Evolutionary conservation across 2,797 vertebrate genomes (phyloP), one percentile per base, ranked within the genome.

Genomic region (Danio tinwini): DNA sequence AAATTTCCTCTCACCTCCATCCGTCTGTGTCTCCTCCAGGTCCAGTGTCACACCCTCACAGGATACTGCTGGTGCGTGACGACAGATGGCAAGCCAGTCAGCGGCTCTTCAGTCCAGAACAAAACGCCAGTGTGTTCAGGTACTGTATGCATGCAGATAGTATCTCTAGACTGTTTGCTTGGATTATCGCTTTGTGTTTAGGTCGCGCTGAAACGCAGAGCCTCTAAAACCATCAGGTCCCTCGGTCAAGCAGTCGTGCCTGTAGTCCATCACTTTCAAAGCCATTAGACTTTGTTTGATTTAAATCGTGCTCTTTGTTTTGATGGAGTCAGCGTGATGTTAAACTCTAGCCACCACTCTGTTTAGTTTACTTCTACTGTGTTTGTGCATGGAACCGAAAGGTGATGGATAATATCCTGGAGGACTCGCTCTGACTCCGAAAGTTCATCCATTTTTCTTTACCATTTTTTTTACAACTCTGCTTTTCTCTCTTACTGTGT

Each of bases 61-160:
- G 96, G 97, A 81, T 99, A 99, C 93, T 99, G 98, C 92, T 99
- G 98, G 98, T 99, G 98, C 83, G 97, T 97, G 85, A 99, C 96
- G 53, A 91, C 92, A 7, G 97, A 99, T 69, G 98, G 98, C 42
- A 99, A 99, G 82, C 98, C 98, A 75, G 96, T 99, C 90, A 98
- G 97, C 39, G 97, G 98, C 84, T 98, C 98, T 85, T 99, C 98
- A 13, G 97, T 98, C 84, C 97, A 98, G 91, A 98, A 99, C 94
- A 96, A 96, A 94, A 99, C 96, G 88, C 98, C 98, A 86, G 93
- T 97, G 91, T 99, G 98, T 95, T 98, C 98, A 99, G 98, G 98
- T 99, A 98, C 92, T 90, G 88, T 92, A 85, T 59, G 62, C 29
- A 61, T 50, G 53, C 55, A 52, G 71, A 74, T 81, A 37, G 14